phyloP scores from a whole-genome alignment of 1,140 invertebrate species.

The Probaryconus sp. region DNA sequence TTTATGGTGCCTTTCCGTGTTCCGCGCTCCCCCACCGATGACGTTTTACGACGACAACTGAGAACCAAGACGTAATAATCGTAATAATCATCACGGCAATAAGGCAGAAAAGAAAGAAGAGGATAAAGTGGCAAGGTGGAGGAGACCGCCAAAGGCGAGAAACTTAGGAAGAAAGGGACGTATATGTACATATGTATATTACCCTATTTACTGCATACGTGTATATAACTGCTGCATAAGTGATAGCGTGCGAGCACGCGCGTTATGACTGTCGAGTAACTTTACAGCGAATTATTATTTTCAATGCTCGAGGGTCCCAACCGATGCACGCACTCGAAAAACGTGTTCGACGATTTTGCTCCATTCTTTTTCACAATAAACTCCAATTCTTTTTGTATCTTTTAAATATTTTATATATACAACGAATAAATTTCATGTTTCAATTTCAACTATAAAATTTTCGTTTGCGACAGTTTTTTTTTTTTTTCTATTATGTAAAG shows the following conservation, averaged over 20 bases:
- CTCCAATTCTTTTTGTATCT: too few species aligned
- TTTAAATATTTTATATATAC: slow-evolving; percentile 21
- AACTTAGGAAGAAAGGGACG: slow-evolving; percentile 40
- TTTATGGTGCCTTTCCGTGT: slow-evolving; percentile 64
- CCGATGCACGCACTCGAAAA: slow-evolving; percentile 45
- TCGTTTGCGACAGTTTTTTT: too few species aligned
- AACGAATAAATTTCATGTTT: background rate
- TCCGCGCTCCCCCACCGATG: slow-evolving; percentile 25
- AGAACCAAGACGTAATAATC: slow-evolving; percentile 71
- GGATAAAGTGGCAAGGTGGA: slow-evolving; percentile 53
- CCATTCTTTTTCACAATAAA: slow-evolving; percentile 5
- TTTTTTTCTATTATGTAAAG: too few species aligned
- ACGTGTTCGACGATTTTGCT: slow-evolving; percentile 36
- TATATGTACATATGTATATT: slow-evolving; percentile 56
- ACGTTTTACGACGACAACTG: slow-evolving; percentile 69
- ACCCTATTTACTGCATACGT: slow-evolving; percentile 60
- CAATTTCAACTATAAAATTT: too few species aligned
- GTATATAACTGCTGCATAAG: slow-evolving; percentile 63
- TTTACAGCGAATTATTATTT: slow-evolving; percentile 71
- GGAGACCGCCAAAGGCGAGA: slow-evolving; percentile 53
- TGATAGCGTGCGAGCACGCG: slow-evolving; percentile 66
- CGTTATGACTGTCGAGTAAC: slow-evolving; percentile 60
- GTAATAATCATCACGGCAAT: slow-evolving; percentile 72
- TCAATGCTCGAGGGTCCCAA: slow-evolving; percentile 62
- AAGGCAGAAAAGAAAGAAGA: slow-evolving; percentile 59